phyloP scores from a whole-genome alignment of 37 sponge, comb jelly and placozoan species.

The Tethya wilhelma region DNA sequence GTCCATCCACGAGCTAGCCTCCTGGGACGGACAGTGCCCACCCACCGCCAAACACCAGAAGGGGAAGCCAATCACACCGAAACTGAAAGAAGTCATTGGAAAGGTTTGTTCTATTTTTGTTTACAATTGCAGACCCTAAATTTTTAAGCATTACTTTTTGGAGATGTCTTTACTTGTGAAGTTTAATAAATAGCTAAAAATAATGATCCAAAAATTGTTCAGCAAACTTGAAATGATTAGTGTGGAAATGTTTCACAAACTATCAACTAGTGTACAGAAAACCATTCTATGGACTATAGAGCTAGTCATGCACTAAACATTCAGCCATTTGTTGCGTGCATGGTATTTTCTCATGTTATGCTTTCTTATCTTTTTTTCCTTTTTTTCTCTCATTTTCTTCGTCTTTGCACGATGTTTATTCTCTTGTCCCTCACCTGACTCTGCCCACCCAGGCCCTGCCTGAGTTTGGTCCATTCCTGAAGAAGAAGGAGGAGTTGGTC shows the following conservation, averaged over 20 bases:
- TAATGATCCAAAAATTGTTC: no score
- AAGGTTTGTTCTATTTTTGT: constrained; percentile 42
- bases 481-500: constrained; percentile 65
- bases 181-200: no score
- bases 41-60: constrained; percentile 92
- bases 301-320: no score
- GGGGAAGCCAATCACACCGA: constrained; percentile 83
- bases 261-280: no score
- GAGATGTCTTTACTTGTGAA: no score
- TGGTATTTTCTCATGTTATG: not conserved
- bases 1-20: constrained; percentile 72
- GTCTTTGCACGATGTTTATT: not conserved
- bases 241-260: no score
- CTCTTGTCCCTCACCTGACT: not conserved
- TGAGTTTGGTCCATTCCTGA: constrained; percentile 82
- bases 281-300: no score
- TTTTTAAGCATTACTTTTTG: no score
- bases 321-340: no score
- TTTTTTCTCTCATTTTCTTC: not conserved
- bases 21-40: constrained; percentile 87
- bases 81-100: constrained; percentile 79
- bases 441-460: constrained; percentile 72
- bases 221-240: no score
- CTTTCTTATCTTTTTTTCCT: not conserved
- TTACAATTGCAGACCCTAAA: no score